These are phyloP conservation scores for Acronicta psi DNA, from an alignment of 2,888 invertebrate genomes.

Conservation along the genomic window DNA sequence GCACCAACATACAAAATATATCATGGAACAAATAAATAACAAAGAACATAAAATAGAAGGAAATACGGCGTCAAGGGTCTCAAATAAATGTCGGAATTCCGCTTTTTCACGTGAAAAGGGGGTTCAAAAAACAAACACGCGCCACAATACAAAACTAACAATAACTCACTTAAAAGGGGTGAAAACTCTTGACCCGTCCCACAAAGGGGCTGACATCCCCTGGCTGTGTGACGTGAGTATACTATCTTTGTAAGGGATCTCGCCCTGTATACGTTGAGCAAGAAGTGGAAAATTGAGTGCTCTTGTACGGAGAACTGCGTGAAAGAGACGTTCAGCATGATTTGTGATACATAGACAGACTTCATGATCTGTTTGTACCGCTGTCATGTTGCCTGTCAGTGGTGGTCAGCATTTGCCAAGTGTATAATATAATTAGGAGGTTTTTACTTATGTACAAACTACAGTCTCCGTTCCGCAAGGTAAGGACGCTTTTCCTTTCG, in stretches of 20 bases:
- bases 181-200: constrained; percentile 62
- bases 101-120: constrained; percentile 31
- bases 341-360: not conserved
- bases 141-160: constrained; percentile 51
- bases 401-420: not conserved
- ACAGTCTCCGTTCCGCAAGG: not conserved
- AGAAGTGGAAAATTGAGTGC: constrained; percentile 23
- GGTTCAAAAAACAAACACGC: constrained; percentile 41
- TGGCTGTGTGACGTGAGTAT: constrained; percentile 28
- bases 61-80: constrained; percentile 30
- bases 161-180: constrained; percentile 62
- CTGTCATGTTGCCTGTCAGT: not conserved
- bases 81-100: constrained; percentile 45
- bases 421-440: too few species aligned
- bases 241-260: constrained; percentile 45
- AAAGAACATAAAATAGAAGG: not conserved
- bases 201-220: constrained; percentile 51
- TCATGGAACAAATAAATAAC: not conserved
- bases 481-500: not conserved
- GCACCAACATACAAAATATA: not conserved
- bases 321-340: too few species aligned
- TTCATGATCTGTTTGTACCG: not conserved
- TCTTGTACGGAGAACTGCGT: constrained; percentile 10
- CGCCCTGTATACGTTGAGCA: constrained; percentile 15
- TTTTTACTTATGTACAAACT: not conserved